Conservation (phyloP, 2,113 vertebrate genomes). For the Cyprinodon variegatus region DNA sequence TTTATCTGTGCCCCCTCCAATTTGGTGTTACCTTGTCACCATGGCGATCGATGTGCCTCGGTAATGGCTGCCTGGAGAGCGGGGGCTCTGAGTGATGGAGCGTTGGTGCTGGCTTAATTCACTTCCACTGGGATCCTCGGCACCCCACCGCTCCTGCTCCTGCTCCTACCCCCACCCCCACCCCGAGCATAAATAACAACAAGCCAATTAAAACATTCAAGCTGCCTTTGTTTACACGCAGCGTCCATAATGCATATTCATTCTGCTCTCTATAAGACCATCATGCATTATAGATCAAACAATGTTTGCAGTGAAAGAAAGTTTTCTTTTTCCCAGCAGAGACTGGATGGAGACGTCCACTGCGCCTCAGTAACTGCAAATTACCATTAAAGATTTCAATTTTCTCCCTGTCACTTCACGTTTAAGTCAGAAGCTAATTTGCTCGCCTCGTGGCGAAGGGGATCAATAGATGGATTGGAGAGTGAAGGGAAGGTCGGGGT, state of each 20-base stretch:
- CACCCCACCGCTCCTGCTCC: slow-evolving; percentile 1
- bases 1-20: slow-evolving; percentile 35
- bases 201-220: slow-evolving; percentile 49
- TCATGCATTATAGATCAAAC: slow-evolving; percentile 55
- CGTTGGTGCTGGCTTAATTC: slow-evolving; percentile 72
- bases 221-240: slow-evolving; percentile 41
- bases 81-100: slow-evolving; percentile 69
- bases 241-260: slow-evolving; percentile 40
- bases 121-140: slow-evolving; percentile 70
- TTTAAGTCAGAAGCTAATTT: slow-evolving; percentile 77
- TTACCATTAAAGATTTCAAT: slow-evolving; percentile 71
- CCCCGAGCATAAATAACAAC: slow-evolving; percentile 49
- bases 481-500: slow-evolving; percentile 11
- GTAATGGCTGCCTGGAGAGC: slow-evolving; percentile 74
- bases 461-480: slow-evolving; percentile 68
- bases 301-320: slow-evolving; percentile 35
- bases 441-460: slow-evolving; percentile 56
- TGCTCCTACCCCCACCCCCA: slow-evolving; percentile 8
- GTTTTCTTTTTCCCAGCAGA: slow-evolving; percentile 12
- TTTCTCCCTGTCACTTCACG: slow-evolving; percentile 67
- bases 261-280: slow-evolving; percentile 5
- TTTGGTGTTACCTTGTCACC: slow-evolving; percentile 63
- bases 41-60: slow-evolving; percentile 65
- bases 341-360: slow-evolving; percentile 49
- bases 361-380: slow-evolving; percentile 50